phyloP scores from a whole-genome alignment of 2,797 vertebrate genomes.

The Crenuchus spilurus region DNA sequence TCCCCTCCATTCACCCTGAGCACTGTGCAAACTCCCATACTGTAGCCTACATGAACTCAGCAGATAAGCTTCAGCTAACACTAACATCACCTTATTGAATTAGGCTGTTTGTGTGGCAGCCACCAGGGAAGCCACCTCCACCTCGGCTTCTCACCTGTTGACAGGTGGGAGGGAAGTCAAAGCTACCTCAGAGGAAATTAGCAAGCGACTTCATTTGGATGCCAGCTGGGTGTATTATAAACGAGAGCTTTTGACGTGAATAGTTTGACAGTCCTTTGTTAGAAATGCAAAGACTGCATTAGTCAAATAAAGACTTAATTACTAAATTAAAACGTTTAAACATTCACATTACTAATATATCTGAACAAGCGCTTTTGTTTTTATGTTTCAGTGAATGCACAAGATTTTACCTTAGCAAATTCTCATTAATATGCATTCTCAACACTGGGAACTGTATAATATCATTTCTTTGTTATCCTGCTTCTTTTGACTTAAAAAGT shows the following conservation, averaged over 20 bases:
- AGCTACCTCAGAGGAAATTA: conserved; percentile 62
- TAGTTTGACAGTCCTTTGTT: conserved; percentile 27
- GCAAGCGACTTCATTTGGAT: conserved; percentile 45
- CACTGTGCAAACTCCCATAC: conserved; percentile 51
- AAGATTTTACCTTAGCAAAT: no score
- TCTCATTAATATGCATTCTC: no score
- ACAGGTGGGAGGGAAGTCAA: conserved; percentile 55
- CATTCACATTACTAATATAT: no score
- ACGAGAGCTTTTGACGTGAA: conserved; percentile 23
- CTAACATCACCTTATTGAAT: conserved; percentile 61
- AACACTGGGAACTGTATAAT: no score
- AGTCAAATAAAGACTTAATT: no score
- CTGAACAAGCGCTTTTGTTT: no score
- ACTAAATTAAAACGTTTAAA: no score
- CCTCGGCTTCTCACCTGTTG: conserved; percentile 60
- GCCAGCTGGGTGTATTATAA: conserved; percentile 53
- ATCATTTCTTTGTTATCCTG: no score
- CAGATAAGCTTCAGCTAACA: conserved; percentile 51
- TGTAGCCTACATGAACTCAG: conserved; percentile 45
- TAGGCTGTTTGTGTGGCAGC: conserved; percentile 57
- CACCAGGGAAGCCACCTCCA: conserved; percentile 53
- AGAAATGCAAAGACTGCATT: background rate
- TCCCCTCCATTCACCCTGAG: conserved; percentile 38
- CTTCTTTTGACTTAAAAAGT: no score
- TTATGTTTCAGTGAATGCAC: no score